Base-by-base conservation (phyloP, 1,140 invertebrate species). In the Melanaphis sacchari region DNA sequence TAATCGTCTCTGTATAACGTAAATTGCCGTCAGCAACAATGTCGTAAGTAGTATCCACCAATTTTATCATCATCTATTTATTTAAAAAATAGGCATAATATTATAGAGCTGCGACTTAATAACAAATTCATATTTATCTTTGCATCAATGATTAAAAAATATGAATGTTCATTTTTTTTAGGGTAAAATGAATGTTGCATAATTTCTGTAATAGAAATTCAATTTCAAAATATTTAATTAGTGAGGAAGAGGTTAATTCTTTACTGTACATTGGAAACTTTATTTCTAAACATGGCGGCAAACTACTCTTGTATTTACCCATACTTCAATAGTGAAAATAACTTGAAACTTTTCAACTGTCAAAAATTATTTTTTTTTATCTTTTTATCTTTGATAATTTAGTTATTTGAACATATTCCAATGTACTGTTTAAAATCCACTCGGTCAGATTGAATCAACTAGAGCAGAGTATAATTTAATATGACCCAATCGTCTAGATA, bases 341-440 rank as follows among this genome's bases (percentile, higher is more conserved):
- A 49, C 46, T 18, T 49, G 15, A 3, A 49, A 49, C 46, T 18
- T 46, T 46, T 43, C 15, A 46, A 46, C 46, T 18, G 15, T 46
- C 11, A 46, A 46, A 46, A 46, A n/a, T n/a, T n/a, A n/a, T n/a
- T n/a, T n/a, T n/a, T n/a, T n/a, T n/a, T n/a, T n/a, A n/a, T n/a
- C n/a, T 46, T 11, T 15, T 15, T 46, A 11, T 46, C 18, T 46
- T 46, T 46, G 11, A 46, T 46, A 46, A 46, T 46, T 46, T 46
- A 15, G 15, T 46, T 46, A 54, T 41, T 46, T 41, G 46, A 40
- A 85, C 36, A 85, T 15, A 41, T n/a, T 1, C 31, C 43, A 82
- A 92, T 91, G 4, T 49, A 38, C 8, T n/a, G 66, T 81, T 52
- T 92, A 9, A 38, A 82, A 49, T 93, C 92, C 9, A 93, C 54